A percentile compares a stretch with the other conserved stretches of the same genome.
Conservation (phyloP, 2,797 vertebrate genomes). For the Esox masquinongy region DNA sequence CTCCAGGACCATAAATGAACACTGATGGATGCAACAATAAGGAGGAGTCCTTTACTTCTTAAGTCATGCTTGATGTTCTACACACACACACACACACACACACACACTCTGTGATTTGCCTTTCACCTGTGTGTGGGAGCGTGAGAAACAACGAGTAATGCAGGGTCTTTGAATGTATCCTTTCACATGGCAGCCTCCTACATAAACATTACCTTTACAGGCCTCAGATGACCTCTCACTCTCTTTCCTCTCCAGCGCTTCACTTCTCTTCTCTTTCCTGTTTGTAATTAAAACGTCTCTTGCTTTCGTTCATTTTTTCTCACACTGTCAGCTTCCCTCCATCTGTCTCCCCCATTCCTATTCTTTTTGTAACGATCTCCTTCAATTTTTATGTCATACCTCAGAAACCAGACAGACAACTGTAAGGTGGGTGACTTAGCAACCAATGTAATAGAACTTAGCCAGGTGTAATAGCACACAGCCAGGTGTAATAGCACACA, state of each 20-base stretch:
- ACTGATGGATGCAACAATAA: background rate
- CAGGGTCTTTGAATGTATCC: constrained; percentile 40
- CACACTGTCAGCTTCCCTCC: constrained; percentile 6
- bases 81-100: background rate
- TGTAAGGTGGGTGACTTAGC: too few relatives aligned
- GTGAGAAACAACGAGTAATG: constrained; percentile 27
- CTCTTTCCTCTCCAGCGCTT: background rate
- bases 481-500: too few relatives aligned
- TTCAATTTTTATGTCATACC: too few relatives aligned
- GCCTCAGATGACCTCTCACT: constrained; percentile 31
- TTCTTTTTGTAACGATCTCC: too few relatives aligned
- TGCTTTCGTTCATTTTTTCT: constrained; percentile 14
- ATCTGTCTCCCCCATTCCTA: background rate
- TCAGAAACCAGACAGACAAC: too few relatives aligned
- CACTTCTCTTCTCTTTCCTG: background rate
- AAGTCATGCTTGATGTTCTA: background rate
- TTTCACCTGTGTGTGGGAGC: constrained; percentile 4
- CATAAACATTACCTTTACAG: constrained; percentile 53
- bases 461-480: too few relatives aligned
- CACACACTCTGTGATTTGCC: constrained; percentile 9
- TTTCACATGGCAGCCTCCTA: constrained; percentile 31
- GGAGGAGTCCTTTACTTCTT: background rate
- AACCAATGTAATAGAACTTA: too few relatives aligned
- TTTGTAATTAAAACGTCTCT: background rate
- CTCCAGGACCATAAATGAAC: background rate